These are phyloP conservation scores for Notiomystis cincta DNA, from an alignment of 2,113 vertebrate genomes.

Conservation along the genomic window DNA sequence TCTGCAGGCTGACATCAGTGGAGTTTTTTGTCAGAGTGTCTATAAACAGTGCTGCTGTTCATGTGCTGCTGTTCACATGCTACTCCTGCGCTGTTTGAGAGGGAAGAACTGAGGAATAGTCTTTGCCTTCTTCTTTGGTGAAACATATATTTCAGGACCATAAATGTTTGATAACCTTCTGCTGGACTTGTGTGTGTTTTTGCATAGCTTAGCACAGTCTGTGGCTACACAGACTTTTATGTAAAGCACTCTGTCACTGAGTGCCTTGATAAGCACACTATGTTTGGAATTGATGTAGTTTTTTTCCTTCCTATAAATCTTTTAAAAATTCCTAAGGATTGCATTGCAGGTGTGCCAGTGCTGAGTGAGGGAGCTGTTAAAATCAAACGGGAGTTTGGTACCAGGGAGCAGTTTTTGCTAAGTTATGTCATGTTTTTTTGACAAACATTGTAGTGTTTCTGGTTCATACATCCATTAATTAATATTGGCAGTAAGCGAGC, in stretches of 20 bases:
- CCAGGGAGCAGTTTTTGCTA: not conserved
- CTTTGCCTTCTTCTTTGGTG: not conserved
- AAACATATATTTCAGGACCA: accelerated
- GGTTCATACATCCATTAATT: not conserved
- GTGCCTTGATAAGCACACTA: not conserved
- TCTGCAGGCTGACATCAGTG: not conserved
- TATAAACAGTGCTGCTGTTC: not conserved
- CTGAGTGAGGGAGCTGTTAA: not conserved
- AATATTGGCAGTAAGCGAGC: not conserved
- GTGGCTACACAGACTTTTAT: not conserved
- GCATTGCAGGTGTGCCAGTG: not conserved
- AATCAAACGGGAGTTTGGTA: accelerated
- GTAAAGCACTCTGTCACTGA: not conserved
- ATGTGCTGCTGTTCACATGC: not conserved
- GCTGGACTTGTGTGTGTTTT: not conserved
- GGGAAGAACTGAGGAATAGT: not conserved
- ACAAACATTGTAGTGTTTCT: not conserved
- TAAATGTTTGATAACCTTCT: not conserved
- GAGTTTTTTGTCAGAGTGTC: not conserved
- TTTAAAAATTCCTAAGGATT: not conserved
- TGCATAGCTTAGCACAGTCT: not conserved
- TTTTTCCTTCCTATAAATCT: not conserved
- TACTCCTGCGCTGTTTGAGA: not conserved
- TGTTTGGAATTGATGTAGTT: not conserved
- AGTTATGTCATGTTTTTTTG: not conserved